Evolutionary conservation across 2,888 invertebrate genomes (phyloP), one percentile per base, ranked within the genome.

Genomic region (Aproaerema taeniolella): DNA sequence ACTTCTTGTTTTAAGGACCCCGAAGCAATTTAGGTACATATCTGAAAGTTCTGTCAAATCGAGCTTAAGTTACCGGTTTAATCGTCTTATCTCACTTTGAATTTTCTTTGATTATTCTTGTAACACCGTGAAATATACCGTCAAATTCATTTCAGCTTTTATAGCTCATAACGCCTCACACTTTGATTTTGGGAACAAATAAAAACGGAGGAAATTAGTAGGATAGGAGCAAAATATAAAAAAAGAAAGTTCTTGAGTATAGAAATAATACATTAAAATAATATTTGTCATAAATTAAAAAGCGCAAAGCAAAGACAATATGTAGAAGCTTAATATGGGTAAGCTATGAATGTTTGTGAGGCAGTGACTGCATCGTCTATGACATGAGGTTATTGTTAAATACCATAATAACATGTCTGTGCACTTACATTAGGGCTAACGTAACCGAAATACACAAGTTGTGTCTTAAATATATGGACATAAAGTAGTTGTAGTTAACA

Each of bases 291-390:
- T 64, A 69, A 65, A 67, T 69, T 68, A 81, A 81, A 50, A 85
- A 86, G 85, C 83, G 71, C 66, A 72, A 83, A 83, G 81, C 82
- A 75, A 73, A 78, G 73, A 78, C 70, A 59, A 55, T 70, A 64
- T 65, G 69, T 74, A 70, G 61, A 78, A 80, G 81, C 80, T 79
- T 68, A 66, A 67, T 67, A 75, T 68, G 71, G 74, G 67, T 75
- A 82, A 85, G 85, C 86, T 80, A 85, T 81, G 86, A 85, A 85
- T 86, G 85, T 85, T 77, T 71, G 86, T 81, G 86, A 86, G 85
- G 85, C 86, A 86, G 83, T 86, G 85, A 85, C 80, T 81, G 82
- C 85, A 76, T 70, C 54, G 58, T 70, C 70, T 75, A 77, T 74
- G 58, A 54, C 60, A 72, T 61, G 61, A 61, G 59, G 63, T 57